These are phyloP conservation scores for Pipistrellus kuhlii DNA, from an alignment of 2,797 vertebrate genomes.

Conservation along the genomic window DNA sequence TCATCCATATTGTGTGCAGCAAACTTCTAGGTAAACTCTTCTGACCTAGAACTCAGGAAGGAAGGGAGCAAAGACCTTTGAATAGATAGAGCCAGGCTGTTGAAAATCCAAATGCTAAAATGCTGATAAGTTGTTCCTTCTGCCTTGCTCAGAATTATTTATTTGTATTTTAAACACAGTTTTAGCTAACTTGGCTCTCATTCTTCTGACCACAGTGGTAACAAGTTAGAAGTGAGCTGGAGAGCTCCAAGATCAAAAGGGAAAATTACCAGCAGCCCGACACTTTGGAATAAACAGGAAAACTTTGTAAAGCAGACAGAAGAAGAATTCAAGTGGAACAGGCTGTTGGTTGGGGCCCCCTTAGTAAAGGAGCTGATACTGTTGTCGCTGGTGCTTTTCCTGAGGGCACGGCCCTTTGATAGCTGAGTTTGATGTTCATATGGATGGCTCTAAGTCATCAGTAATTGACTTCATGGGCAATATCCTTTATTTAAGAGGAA, in stretches of 20 bases:
- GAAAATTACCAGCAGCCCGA: not conserved
- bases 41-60: not conserved
- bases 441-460: not conserved
- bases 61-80: not conserved
- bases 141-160: not conserved
- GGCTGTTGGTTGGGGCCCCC: not conserved
- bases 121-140: conserved; percentile 11
- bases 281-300: conserved; percentile 44
- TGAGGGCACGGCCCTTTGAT: not conserved
- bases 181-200: conserved; percentile 35
- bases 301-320: conserved; percentile 3
- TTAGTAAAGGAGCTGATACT: not conserved
- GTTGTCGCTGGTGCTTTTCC: not conserved
- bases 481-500: conserved; percentile 14
- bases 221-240: conserved; percentile 33
- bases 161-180: conserved; percentile 39
- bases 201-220: conserved; percentile 45
- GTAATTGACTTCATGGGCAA: conserved; percentile 9
- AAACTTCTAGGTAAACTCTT: not conserved
- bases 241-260: conserved; percentile 45
- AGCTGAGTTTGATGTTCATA: not conserved
- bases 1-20: not conserved
- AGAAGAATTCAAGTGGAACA: not conserved
- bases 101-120: conserved; percentile 7
- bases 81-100: conserved; percentile 2